A percentile compares a stretch with the other conserved stretches of the same genome.
Evolutionary conservation across 2,113 vertebrate genomes (phyloP).

Genomic region (Charina bottae): DNA sequence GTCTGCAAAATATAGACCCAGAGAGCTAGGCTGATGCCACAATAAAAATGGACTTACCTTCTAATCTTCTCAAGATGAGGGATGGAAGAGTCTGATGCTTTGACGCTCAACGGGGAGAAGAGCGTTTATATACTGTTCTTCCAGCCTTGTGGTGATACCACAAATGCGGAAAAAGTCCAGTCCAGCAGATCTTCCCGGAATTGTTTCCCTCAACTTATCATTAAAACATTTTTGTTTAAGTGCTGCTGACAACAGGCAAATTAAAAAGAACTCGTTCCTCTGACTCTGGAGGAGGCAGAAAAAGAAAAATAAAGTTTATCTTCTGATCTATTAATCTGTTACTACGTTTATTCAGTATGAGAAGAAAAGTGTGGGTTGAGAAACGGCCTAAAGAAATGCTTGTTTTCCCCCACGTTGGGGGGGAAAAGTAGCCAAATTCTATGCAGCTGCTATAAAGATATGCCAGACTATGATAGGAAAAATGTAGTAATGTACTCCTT

Average conservation of each 20-base stretch:
- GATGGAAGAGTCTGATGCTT: background rate
- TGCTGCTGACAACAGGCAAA: background rate
- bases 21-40: background rate
- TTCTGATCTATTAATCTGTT: background rate
- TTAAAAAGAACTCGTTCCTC: background rate
- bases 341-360: background rate
- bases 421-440: too few species aligned
- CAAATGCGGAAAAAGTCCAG: background rate
- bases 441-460: too few species aligned
- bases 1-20: background rate
- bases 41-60: background rate
- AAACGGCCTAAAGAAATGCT: background rate
- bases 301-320: background rate
- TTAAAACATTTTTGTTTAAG: background rate
- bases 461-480: too few species aligned
- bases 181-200: background rate
- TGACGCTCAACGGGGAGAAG: background rate
- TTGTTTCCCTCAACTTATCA: background rate
- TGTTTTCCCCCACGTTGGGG: background rate
- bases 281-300: background rate
- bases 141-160: background rate
- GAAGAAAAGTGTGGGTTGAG: background rate
- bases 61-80: background rate
- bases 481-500: too few species aligned
- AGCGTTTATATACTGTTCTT: background rate